Evolutionary conservation across 2,797 vertebrate species (phyloP).

Genomic region (Phrynocephalus forsythii): DNA sequence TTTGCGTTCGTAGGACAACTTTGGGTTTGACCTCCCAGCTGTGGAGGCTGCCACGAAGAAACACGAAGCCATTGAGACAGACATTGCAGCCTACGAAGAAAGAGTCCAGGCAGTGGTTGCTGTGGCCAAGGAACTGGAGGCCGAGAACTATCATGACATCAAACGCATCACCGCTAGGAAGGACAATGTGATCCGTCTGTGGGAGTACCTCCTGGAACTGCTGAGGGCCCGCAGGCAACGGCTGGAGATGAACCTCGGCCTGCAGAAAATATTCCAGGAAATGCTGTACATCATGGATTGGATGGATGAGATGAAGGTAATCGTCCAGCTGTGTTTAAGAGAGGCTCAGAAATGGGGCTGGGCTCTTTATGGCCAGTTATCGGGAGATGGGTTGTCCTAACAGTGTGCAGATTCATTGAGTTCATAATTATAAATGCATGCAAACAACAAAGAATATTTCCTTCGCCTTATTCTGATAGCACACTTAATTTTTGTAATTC

Average conservation of each 20-base stretch:
- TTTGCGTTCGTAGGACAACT: conserved; percentile 87
- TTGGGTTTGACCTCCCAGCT: conserved; percentile 93
- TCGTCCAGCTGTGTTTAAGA: background rate
- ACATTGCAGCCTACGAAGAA: conserved; percentile 93
- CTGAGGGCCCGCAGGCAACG: conserved; percentile 89
- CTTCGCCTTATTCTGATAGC: background rate
- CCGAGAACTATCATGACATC: conserved; percentile 93
- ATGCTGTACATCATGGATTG: conserved; percentile 99
- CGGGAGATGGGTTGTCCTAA: background rate
- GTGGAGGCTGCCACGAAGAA: conserved; percentile 95
- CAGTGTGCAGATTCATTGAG: background rate
- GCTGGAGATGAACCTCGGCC: conserved; percentile 92
- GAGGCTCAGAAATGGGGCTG: background rate
- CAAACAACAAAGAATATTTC: background rate
- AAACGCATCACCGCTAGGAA: conserved; percentile 91
- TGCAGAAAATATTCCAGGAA: conserved; percentile 98
- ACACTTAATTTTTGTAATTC: background rate
- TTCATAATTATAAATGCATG: background rate
- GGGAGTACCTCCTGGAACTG: conserved; percentile 97
- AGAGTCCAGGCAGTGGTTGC: conserved; percentile 92
- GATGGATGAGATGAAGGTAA: conserved; percentile 99
- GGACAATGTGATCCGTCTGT: conserved; percentile 95
- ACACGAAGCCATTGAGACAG: conserved; percentile 94
- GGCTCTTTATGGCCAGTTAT: background rate
- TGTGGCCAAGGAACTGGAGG: conserved; percentile 91